phyloP scores from a whole-genome alignment of 2,797 vertebrate species.

The Clarias laeviceps region DNA sequence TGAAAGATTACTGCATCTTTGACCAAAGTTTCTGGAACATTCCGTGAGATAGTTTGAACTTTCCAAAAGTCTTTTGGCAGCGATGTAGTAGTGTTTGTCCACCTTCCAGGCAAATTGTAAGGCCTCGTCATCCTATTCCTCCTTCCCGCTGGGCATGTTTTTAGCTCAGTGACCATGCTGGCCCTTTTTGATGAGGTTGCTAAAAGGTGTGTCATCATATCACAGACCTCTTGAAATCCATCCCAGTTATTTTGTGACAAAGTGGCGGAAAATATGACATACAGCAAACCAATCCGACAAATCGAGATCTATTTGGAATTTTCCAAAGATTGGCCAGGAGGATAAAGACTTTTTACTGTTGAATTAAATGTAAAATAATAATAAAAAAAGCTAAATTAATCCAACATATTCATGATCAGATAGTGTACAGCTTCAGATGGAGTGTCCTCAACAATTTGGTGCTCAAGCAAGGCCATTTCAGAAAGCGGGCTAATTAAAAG shows the following conservation, averaged over 20 bases:
- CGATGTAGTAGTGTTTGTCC: constrained; percentile 7
- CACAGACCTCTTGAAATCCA: constrained; percentile 52
- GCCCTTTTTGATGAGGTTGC: constrained; percentile 59
- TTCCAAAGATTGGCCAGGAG: background rate
- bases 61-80: constrained; percentile 49
- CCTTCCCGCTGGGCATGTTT: constrained; percentile 45
- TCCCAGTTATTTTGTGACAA: constrained; percentile 39
- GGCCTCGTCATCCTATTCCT: constrained; percentile 36
- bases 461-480: constrained; percentile 46
- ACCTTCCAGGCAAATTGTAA: constrained; percentile 32
- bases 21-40: constrained; percentile 29
- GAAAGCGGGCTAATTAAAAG: constrained; percentile 60
- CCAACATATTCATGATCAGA: constrained; percentile 51
- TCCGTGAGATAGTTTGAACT: constrained; percentile 18
- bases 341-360: background rate
- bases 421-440: constrained; percentile 24
- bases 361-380: background rate
- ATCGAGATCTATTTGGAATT: background rate
- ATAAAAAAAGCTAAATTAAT: constrained; percentile 24
- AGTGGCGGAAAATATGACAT: constrained; percentile 27
- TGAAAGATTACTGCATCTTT: constrained; percentile 10
- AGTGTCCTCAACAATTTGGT: constrained; percentile 41
- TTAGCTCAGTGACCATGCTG: constrained; percentile 51
- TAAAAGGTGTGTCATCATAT: constrained; percentile 55
- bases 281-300: constrained; percentile 14